Conservation (phyloP, 2,113 vertebrate genomes). For the Puntigrus tetrazona region DNA sequence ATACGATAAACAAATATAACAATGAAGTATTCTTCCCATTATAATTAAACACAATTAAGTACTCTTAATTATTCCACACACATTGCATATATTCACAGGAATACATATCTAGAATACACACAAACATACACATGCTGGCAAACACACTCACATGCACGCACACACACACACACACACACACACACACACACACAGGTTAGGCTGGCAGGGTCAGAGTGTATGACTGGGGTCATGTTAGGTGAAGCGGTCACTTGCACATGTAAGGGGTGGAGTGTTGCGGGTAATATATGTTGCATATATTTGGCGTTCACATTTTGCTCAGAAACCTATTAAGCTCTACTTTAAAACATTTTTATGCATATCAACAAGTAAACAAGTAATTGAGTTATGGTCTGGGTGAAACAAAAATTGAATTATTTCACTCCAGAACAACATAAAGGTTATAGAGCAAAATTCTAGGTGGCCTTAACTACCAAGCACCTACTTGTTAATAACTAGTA, state of each 20-base stretch:
- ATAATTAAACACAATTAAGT: neutral
- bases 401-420: neutral
- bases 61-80: neutral
- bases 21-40: too few relatives aligned
- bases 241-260: constrained; percentile 36
- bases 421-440: neutral
- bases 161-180: constrained; percentile 28
- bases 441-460: neutral
- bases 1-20: too few relatives aligned
- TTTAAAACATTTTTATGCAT: neutral
- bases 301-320: constrained; percentile 59
- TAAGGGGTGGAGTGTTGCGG: constrained; percentile 32
- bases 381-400: neutral
- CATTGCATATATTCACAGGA: neutral
- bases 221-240: constrained; percentile 44
- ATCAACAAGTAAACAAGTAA: neutral
- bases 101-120: neutral
- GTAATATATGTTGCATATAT: too few relatives aligned
- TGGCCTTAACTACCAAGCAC: too few relatives aligned
- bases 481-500: too few relatives aligned
- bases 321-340: constrained; percentile 49
- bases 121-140: neutral
- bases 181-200: constrained; percentile 24
- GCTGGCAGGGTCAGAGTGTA: constrained; percentile 31
- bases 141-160: neutral